Conservation (phyloP, 2,113 vertebrate species). For the Edolisoma coerulescens region DNA sequence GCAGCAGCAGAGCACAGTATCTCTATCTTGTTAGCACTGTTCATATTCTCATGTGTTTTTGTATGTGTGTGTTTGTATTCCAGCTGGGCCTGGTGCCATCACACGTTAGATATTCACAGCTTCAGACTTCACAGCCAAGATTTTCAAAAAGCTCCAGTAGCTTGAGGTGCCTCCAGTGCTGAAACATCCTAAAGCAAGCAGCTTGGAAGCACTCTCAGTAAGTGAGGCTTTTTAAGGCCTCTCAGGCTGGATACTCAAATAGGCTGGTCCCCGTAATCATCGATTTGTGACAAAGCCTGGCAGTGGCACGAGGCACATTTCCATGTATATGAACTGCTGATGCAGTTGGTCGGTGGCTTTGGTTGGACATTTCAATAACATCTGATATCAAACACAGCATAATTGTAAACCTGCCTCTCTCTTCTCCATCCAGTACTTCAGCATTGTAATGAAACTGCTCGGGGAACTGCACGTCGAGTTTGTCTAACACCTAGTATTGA, state of each 20-base stretch:
- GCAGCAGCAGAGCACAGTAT: neutral
- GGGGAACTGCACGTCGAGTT: neutral
- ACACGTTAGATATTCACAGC: conserved; percentile 6
- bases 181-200: neutral
- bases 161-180: neutral
- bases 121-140: conserved; percentile 3
- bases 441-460: neutral
- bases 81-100: conserved; percentile 18
- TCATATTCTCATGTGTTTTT: neutral
- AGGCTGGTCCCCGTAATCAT: neutral
- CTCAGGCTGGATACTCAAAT: neutral
- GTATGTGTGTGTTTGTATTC: neutral
- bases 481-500: neutral
- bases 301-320: neutral
- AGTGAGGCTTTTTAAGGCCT: neutral
- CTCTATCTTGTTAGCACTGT: neutral
- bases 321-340: neutral
- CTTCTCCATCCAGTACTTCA: neutral
- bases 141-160: neutral
- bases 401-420: neutral
- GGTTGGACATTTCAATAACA: neutral
- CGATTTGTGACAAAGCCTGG: neutral
- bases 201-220: neutral
- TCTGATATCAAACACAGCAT: neutral
- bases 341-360: neutral